A percentile compares a stretch with the other conserved stretches of the same genome.
Evolutionary conservation across 1,140 invertebrate genomes (phyloP).

Genomic region (Archivesica marissinica): DNA sequence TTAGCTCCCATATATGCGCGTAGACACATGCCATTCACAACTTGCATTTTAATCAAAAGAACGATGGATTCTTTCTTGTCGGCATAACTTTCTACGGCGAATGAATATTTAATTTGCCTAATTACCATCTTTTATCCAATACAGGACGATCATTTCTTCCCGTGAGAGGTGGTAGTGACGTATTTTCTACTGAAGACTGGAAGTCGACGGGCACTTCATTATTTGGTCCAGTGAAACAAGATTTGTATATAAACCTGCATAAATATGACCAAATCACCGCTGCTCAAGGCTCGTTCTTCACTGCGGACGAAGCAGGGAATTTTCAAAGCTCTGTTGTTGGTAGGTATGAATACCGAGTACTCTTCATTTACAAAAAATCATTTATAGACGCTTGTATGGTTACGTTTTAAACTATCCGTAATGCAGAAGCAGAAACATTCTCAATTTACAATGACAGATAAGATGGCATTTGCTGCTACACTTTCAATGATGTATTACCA

Average conservation of each 20-base stretch:
- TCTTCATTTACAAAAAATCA: too few species aligned
- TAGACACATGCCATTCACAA: too few species aligned
- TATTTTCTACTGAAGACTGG: slow-evolving; percentile 82
- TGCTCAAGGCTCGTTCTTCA: slow-evolving; percentile 79
- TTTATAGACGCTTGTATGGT: not conserved
- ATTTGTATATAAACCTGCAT: slow-evolving; percentile 79
- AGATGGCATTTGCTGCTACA: too few species aligned
- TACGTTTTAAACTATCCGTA: not conserved
- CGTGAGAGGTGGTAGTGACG: slow-evolving; percentile 69
- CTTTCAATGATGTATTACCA: too few species aligned
- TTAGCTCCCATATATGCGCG: not conserved
- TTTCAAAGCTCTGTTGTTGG: slow-evolving; percentile 80
- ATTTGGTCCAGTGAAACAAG: slow-evolving; percentile 78
- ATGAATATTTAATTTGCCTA: not conserved
- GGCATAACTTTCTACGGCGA: not conserved
- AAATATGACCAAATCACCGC: slow-evolving; percentile 82
- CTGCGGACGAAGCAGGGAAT: slow-evolving; percentile 80
- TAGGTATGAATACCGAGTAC: too few species aligned
- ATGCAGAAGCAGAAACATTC: not conserved
- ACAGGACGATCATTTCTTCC: slow-evolving; percentile 72
- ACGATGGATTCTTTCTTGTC: too few species aligned
- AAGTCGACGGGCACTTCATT: slow-evolving; percentile 79
- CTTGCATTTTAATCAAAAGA: too few species aligned
- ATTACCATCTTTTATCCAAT: not conserved
- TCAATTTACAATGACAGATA: not conserved